Evolutionary conservation across 2,113 vertebrate species (phyloP).

Genomic region (Apodemus speciosus): DNA sequence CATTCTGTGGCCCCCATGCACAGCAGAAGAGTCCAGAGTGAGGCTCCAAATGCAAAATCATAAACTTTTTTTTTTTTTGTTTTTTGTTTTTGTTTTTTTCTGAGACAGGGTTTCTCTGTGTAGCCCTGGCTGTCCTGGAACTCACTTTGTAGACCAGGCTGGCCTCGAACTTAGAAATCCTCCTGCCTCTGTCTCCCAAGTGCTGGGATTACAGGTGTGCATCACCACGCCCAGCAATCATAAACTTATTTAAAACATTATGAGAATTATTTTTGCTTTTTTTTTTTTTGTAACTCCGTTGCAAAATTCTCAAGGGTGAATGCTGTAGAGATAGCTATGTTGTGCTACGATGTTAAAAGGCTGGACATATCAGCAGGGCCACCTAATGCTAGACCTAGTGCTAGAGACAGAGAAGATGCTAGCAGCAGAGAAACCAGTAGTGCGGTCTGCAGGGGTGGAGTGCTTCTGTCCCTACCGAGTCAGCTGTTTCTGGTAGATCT

Average conservation of each 20-base stretch:
- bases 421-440: not conserved
- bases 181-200: too few species aligned
- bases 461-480: not conserved
- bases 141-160: too few species aligned
- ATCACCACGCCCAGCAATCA: too few species aligned
- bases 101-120: too few species aligned
- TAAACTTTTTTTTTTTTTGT: not conserved
- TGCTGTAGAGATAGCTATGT: not conserved
- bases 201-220: too few species aligned
- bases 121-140: too few species aligned
- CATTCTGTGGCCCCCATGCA: not conserved
- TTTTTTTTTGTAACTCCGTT: not conserved
- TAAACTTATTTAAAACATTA: not conserved
- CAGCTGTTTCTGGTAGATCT: not conserved
- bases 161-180: too few species aligned
- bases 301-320: not conserved
- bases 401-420: not conserved
- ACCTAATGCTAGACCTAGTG: not conserved
- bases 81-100: not conserved
- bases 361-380: too few species aligned
- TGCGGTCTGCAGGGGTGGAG: accelerated
- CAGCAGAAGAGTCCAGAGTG: not conserved
- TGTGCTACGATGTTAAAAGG: not conserved
- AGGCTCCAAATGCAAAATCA: not conserved
- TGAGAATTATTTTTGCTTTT: not conserved